These are phyloP conservation scores for Acleris emargana DNA, from an alignment of 2,888 invertebrate genomes.

Conservation along the genomic window DNA sequence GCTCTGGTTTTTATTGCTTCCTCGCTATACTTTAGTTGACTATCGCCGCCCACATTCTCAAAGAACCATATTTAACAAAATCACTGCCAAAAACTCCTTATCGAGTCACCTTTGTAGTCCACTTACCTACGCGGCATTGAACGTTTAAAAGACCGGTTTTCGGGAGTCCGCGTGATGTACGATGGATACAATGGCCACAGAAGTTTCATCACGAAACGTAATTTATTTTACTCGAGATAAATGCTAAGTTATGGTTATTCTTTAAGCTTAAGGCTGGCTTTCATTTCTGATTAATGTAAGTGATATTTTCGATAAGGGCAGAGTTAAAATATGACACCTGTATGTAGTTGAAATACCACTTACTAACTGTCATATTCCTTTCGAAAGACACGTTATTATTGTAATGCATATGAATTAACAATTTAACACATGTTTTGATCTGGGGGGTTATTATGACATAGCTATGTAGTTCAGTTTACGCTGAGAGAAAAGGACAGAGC, in stretches of 20 bases:
- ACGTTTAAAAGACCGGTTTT: slow-evolving; percentile 25
- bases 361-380: not conserved
- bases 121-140: too few species aligned
- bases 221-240: slow-evolving; percentile 22
- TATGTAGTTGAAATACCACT: not conserved
- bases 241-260: slow-evolving; percentile 18
- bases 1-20: slow-evolving; percentile 33
- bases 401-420: too few species aligned
- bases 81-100: too few species aligned
- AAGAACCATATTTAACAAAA: slow-evolving; percentile 11
- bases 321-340: not conserved
- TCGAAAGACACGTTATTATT: too few species aligned
- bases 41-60: slow-evolving; percentile 31
- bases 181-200: slow-evolving; percentile 18
- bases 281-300: not conserved
- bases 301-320: slow-evolving; percentile 1
- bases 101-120: too few species aligned
- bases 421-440: too few species aligned
- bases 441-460: too few species aligned
- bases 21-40: slow-evolving; percentile 23
- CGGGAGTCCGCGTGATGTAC: slow-evolving; percentile 22
- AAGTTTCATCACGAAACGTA: slow-evolving; percentile 24
- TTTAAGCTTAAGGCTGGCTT: slow-evolving; percentile 1
- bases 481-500: too few species aligned
- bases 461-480: too few species aligned